These are phyloP conservation scores for Manduca sexta DNA, from an alignment of 1,140 invertebrate species.

Conservation along the genomic window DNA sequence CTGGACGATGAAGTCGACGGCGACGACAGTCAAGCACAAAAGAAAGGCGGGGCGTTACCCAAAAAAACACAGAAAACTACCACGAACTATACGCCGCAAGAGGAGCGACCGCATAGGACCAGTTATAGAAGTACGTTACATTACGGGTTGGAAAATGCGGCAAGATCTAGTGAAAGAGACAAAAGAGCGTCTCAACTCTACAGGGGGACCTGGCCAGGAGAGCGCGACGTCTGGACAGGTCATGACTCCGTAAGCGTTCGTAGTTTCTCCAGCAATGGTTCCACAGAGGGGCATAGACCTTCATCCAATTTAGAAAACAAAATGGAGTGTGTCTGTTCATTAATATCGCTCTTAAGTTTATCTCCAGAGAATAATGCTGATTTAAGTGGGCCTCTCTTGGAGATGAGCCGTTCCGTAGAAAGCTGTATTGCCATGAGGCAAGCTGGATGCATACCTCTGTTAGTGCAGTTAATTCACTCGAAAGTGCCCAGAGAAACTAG, in stretches of 20 bases:
- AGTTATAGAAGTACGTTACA: constrained; percentile 58
- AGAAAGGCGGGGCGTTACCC: constrained; percentile 56
- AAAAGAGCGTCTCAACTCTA: constrained; percentile 73
- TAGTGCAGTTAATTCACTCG: constrained; percentile 93
- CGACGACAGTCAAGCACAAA: constrained; percentile 55
- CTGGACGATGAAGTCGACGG: constrained; percentile 60
- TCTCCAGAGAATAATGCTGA: constrained; percentile 89
- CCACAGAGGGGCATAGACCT: constrained; percentile 64
- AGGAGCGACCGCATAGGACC: constrained; percentile 55
- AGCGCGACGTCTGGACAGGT: constrained; percentile 68
- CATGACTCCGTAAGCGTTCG: constrained; percentile 85
- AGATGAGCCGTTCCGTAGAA: constrained; percentile 92
- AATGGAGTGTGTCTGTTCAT: constrained; percentile 94
- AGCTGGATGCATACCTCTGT: constrained; percentile 92
- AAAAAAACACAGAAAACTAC: constrained; percentile 46
- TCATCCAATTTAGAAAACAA: constrained; percentile 80
- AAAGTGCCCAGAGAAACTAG: constrained; percentile 82
- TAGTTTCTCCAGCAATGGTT: constrained; percentile 84
- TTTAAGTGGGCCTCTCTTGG: constrained; percentile 89
- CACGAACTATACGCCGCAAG: constrained; percentile 40
- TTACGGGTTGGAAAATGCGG: constrained; percentile 60
- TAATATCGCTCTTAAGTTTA: constrained; percentile 88
- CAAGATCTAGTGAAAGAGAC: constrained; percentile 58
- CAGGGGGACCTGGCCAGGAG: constrained; percentile 82
- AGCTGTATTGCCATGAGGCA: constrained; percentile 94